Conservation (phyloP, 2,797 vertebrate species). For the Enteromius radiatus region DNA sequence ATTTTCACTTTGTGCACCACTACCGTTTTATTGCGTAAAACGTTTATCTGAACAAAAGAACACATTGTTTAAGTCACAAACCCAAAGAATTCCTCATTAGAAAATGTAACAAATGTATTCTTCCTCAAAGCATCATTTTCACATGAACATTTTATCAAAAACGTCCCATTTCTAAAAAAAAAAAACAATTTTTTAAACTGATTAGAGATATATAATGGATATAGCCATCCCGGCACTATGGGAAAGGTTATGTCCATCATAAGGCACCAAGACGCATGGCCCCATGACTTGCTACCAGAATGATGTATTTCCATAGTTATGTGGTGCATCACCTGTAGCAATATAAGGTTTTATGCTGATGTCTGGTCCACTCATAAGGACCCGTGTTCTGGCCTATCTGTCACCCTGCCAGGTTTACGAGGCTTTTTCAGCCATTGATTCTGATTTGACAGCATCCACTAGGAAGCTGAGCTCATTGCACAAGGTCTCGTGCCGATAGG, state of each 20-base stretch:
- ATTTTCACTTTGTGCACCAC: not conserved
- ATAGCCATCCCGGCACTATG: not conserved
- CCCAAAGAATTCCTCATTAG: not conserved
- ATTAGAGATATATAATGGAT: slow-evolving; percentile 4
- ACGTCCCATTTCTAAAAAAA: not conserved
- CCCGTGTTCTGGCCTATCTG: not conserved
- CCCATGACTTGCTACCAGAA: not conserved
- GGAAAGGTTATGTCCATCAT: not conserved
- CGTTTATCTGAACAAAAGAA: not conserved
- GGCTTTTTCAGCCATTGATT: slow-evolving; percentile 67
- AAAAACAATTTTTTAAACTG: no score
- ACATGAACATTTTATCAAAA: slow-evolving; percentile 3
- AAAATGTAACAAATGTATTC: slow-evolving; percentile 7
- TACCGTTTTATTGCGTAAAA: not conserved
- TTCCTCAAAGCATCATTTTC: slow-evolving; percentile 5
- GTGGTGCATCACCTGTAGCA: not conserved
- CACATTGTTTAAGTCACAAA: not conserved
- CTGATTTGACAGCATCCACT: slow-evolving; percentile 88
- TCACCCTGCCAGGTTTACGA: slow-evolving; percentile 7
- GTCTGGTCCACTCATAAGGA: not conserved
- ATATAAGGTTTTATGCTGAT: not conserved
- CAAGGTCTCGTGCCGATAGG: slow-evolving; percentile 91
- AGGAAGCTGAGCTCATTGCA: slow-evolving; percentile 96
- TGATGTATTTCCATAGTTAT: not conserved
- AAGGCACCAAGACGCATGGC: not conserved